Conservation (phyloP, 2,113 vertebrate genomes). For the Mesoclemmys tuberculata region DNA sequence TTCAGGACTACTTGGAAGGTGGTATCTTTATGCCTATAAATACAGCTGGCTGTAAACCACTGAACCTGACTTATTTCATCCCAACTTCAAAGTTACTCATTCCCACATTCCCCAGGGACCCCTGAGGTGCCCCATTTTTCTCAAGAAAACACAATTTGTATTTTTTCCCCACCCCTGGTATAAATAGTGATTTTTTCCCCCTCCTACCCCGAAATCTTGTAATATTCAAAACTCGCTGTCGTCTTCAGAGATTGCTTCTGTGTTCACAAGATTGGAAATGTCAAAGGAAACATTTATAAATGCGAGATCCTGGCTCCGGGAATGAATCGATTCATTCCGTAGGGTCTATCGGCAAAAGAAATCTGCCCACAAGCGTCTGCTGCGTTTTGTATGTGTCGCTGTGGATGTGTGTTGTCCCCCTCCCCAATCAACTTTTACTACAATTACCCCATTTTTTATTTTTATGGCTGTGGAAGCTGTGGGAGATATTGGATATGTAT, state of each 20-base stretch:
- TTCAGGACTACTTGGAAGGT: background rate
- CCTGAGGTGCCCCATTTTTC: no score
- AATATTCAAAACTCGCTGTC: fast-evolving
- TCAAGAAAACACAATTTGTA: background rate
- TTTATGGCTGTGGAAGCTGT: conserved; percentile 32
- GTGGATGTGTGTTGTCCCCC: background rate
- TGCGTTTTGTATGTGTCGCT: background rate
- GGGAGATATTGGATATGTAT: conserved; percentile 54
- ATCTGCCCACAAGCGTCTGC: background rate
- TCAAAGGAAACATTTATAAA: background rate
- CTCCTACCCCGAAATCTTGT: fast-evolving
- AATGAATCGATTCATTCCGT: fast-evolving
- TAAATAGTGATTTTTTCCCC: no score
- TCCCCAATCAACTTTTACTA: conserved; percentile 19
- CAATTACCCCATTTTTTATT: conserved; percentile 62
- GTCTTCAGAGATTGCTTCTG: fast-evolving
- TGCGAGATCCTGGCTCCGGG: fast-evolving
- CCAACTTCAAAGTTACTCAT: no score
- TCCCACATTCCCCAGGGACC: background rate
- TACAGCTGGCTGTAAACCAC: background rate
- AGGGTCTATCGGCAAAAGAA: background rate
- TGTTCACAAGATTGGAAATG: background rate
- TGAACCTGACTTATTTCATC: no score
- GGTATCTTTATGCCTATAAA: background rate
- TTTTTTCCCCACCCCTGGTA: no score